phyloP scores from a whole-genome alignment of 2,888 invertebrate genomes.

The Andrena camellia region DNA sequence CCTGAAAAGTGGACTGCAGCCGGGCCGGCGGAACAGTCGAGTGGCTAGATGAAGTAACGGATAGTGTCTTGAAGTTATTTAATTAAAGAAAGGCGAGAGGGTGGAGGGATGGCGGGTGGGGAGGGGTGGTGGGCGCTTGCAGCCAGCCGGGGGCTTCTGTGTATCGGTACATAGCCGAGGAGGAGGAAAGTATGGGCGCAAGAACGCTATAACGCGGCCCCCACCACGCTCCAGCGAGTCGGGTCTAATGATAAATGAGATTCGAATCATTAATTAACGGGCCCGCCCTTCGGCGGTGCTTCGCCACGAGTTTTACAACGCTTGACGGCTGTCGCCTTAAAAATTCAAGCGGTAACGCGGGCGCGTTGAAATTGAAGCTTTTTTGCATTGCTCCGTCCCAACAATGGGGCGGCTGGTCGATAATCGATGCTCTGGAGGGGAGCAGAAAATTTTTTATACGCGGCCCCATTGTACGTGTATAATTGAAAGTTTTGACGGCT shows the following conservation, averaged over 20 bases:
- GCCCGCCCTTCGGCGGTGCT: slow-evolving; percentile 21
- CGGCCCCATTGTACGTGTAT: not conserved
- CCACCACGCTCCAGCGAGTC: slow-evolving; percentile 32
- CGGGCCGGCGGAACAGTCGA: slow-evolving; percentile 57
- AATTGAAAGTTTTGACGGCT: not conserved
- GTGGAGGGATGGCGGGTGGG: slow-evolving; percentile 9
- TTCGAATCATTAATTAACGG: slow-evolving; percentile 79
- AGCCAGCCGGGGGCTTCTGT: not conserved
- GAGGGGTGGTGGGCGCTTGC: slow-evolving; percentile 7
- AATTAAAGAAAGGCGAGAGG: slow-evolving; percentile 76
- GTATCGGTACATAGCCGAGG: slow-evolving; percentile 27
- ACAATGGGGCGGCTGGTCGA: not conserved
- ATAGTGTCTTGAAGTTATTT: slow-evolving; percentile 83
- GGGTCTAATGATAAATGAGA: slow-evolving; percentile 77
- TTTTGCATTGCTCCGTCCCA: not conserved
- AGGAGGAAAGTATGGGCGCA: slow-evolving; percentile 11
- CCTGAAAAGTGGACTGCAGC: slow-evolving; percentile 61
- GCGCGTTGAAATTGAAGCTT: slow-evolving; percentile 10
- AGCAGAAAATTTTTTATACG: not conserved
- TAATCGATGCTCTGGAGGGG: not conserved
- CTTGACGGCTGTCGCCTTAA: slow-evolving; percentile 56
- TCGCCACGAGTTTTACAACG: slow-evolving; percentile 49
- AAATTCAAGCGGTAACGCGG: slow-evolving; percentile 44
- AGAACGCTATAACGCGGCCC: slow-evolving; percentile 24
- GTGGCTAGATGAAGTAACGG: slow-evolving; percentile 77